A percentile compares a stretch with the other conserved stretches of the same genome.
Conservation (phyloP, 2,113 vertebrate species). For the Argyrosomus japonicus region DNA sequence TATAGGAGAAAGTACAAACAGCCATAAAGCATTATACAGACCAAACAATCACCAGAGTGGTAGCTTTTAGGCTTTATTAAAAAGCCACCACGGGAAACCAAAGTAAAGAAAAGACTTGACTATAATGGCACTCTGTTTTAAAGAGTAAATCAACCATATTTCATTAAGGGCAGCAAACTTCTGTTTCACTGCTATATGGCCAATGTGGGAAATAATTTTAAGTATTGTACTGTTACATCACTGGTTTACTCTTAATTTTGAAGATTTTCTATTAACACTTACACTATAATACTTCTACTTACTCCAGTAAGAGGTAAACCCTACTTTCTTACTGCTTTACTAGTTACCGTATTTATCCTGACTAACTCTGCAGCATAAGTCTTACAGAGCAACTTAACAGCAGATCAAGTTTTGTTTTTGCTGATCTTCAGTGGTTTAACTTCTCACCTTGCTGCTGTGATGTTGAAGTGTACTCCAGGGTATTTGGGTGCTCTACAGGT, state of each 20-base stretch:
- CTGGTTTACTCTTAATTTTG: neutral
- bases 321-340: neutral
- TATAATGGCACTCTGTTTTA: slow-evolving; percentile 1
- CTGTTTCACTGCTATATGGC: neutral
- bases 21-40: slow-evolving; percentile 64
- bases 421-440: neutral
- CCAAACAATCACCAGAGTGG: slow-evolving; percentile 37
- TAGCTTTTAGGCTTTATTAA: neutral
- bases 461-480: neutral
- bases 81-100: slow-evolving; percentile 34
- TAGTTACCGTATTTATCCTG: neutral
- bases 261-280: neutral
- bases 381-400: neutral
- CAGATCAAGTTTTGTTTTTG: neutral
- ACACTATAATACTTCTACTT: neutral
- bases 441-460: neutral
- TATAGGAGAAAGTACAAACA: slow-evolving; percentile 76
- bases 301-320: neutral
- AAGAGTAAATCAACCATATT: slow-evolving; percentile 51
- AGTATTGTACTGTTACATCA: neutral
- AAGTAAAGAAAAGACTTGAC: slow-evolving; percentile 14
- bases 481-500: neutral
- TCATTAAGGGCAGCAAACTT: neutral
- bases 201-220: slow-evolving; percentile 2
- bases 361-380: neutral